phyloP scores from a whole-genome alignment of 1,140 invertebrate species.

The Lordiphosa collinella region DNA sequence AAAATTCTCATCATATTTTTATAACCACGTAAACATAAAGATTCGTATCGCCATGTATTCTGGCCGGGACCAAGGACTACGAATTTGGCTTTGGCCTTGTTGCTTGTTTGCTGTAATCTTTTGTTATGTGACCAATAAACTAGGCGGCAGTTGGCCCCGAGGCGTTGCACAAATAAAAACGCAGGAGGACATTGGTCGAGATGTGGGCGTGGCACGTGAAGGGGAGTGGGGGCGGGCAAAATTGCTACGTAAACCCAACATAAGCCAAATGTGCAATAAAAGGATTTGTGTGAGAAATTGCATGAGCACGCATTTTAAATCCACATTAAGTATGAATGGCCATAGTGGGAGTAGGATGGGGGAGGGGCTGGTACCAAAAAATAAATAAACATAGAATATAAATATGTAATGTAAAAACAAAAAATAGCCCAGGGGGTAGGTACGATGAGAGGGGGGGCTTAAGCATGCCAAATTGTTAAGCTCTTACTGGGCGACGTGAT shows the following conservation, averaged over 20 bases:
- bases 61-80: slow-evolving; percentile 26
- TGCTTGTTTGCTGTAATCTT: slow-evolving; percentile 56
- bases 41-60: slow-evolving; percentile 38
- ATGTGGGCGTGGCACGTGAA: slow-evolving; percentile 27
- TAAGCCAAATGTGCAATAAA: slow-evolving; percentile 76
- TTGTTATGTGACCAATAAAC: slow-evolving; percentile 75
- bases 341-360: slow-evolving; percentile 15
- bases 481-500: slow-evolving; percentile 30
- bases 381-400: slow-evolving; percentile 56
- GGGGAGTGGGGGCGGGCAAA: slow-evolving; percentile 32
- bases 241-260: slow-evolving; percentile 60
- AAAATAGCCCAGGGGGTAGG: not conserved
- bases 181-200: slow-evolving; percentile 28
- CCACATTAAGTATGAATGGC: slow-evolving; percentile 65
- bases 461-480: slow-evolving; percentile 40
- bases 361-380: slow-evolving; percentile 1
- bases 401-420: slow-evolving; percentile 39
- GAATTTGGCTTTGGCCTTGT: slow-evolving; percentile 30
- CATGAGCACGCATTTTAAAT: slow-evolving; percentile 72
- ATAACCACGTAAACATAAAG: slow-evolving; percentile 69
- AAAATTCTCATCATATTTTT: slow-evolving; percentile 73
- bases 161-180: slow-evolving; percentile 38
- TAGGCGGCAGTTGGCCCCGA: slow-evolving; percentile 52
- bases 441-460: not conserved
- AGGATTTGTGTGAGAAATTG: slow-evolving; percentile 75